Base-by-base conservation (phyloP, 37 sponge, comb jelly and placozoan species). In the Mnemiopsis leidyi region DNA sequence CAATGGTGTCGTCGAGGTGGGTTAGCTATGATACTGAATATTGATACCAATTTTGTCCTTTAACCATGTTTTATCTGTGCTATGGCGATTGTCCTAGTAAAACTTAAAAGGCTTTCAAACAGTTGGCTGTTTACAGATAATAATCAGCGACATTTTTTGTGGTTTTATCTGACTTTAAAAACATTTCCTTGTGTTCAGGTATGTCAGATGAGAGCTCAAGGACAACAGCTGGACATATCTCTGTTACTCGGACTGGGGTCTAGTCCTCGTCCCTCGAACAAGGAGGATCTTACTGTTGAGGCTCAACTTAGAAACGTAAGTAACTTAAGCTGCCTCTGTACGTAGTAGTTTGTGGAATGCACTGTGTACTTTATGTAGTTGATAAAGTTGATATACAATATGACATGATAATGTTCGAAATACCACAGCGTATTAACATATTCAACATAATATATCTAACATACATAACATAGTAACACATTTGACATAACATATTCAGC, bases 141-240 rank as follows among this genome's bases (percentile, higher is more conserved):
- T n/a, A n/a, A n/a, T n/a, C n/a, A n/a, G n/a, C n/a, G n/a, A n/a
- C n/a, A n/a, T n/a, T n/a, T n/a, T n/a, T n/a, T n/a, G n/a, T n/a
- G n/a, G n/a, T n/a, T n/a, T n/a, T n/a, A n/a, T n/a, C n/a, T n/a
- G n/a, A n/a, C n/a, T 61, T 61, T 21, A 61, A 61, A 23, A 18
- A 71, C 26, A 71, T 71, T 71, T 71, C 73, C 73, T 71, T 71
- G 73, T 18, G 73, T 28, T 23, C 90, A 85, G 90, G 90, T 85
- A 9, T 38, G 40, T 18, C 90, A 85, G 29, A 85, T 85, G 90
- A 38, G 90, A 38, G 90, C 29, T 23, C 21, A 35, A n/a, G 90
- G 90, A 7, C 90, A 85, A 29, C 90, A 85, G 61, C 24, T 40
- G 28, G 90, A 85, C 61, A 28, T 85, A 0, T 85, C 90, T 1